phyloP scores from a whole-genome alignment of 1,140 invertebrate species.

The Drosophila malerkotliana region DNA sequence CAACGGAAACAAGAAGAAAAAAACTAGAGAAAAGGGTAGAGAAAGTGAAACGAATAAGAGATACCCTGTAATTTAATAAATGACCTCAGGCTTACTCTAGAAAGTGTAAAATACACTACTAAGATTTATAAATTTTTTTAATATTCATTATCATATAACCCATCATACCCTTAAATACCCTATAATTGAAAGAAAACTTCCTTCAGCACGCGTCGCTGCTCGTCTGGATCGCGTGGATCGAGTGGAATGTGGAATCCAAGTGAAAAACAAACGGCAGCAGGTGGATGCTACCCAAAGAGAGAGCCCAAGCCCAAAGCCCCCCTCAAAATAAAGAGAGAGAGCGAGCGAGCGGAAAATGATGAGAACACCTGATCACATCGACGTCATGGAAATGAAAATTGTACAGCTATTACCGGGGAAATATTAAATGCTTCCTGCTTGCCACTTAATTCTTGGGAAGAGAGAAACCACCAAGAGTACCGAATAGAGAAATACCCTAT shows the following conservation, averaged over 20 bases:
- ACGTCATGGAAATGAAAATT: conserved; percentile 43
- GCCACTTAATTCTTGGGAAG: conserved; percentile 18
- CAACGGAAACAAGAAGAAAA: conserved; percentile 2
- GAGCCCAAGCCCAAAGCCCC: not conserved
- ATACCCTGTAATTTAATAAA: not conserved
- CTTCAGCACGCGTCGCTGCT: conserved; percentile 26
- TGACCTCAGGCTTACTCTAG: too few species aligned
- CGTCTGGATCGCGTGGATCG: conserved; percentile 23
- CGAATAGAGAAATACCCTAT: conserved; percentile 7
- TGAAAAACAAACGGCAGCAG: conserved; percentile 27
- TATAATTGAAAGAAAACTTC: not conserved
- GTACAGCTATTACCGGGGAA: conserved; percentile 16
- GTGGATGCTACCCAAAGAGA: conserved; percentile 14
- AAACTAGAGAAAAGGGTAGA: too few species aligned
- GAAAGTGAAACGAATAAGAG: not conserved
- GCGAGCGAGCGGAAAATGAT: conserved; percentile 23
- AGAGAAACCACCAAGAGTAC: not conserved
- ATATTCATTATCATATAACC: too few species aligned
- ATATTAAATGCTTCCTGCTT: conserved; percentile 41
- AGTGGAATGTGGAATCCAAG: conserved; percentile 23
- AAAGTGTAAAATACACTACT: too few species aligned
- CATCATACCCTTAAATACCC: not conserved
- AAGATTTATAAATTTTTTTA: too few species aligned
- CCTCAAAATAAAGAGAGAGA: conserved; percentile 27
- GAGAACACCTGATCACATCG: conserved; percentile 42